Evolutionary conservation across 2,797 vertebrate species (phyloP).

Genomic region (Crenichthys baileyi): DNA sequence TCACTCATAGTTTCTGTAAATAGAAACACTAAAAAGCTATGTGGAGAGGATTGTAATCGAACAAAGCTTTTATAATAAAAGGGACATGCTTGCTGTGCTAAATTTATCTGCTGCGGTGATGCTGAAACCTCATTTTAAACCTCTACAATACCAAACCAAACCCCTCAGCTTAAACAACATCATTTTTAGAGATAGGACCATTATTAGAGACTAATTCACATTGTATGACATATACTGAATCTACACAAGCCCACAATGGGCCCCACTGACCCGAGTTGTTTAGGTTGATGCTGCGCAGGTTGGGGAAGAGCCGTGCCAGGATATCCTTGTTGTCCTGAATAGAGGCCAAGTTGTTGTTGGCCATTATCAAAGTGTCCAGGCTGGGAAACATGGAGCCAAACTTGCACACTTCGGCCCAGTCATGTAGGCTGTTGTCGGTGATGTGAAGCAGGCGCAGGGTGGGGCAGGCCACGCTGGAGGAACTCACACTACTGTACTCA

Average conservation of each 20-base stretch:
- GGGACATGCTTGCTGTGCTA: conserved; percentile 22
- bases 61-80: conserved; percentile 26
- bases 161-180: neutral
- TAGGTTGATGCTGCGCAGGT: conserved; percentile 93
- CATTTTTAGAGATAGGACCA: neutral
- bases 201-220: neutral
- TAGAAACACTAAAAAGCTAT: conserved; percentile 38
- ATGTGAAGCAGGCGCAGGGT: conserved; percentile 95
- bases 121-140: neutral
- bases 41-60: conserved; percentile 15
- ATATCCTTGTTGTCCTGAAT: conserved; percentile 89
- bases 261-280: conserved; percentile 71
- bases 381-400: conserved; percentile 94
- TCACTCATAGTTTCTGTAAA: conserved; percentile 10
- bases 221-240: neutral
- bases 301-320: conserved; percentile 89
- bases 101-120: conserved; percentile 17
- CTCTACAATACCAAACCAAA: neutral
- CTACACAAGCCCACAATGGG: neutral
- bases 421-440: conserved; percentile 95
- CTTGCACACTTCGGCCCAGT: conserved; percentile 96
- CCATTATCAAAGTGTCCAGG: conserved; percentile 93
- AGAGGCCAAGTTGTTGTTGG: conserved; percentile 92
- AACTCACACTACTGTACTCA: conserved; percentile 91
- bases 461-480: conserved; percentile 87